These are phyloP conservation scores for Thomomys bottae DNA, from an alignment of 2,113 vertebrate species.

Conservation along the genomic window DNA sequence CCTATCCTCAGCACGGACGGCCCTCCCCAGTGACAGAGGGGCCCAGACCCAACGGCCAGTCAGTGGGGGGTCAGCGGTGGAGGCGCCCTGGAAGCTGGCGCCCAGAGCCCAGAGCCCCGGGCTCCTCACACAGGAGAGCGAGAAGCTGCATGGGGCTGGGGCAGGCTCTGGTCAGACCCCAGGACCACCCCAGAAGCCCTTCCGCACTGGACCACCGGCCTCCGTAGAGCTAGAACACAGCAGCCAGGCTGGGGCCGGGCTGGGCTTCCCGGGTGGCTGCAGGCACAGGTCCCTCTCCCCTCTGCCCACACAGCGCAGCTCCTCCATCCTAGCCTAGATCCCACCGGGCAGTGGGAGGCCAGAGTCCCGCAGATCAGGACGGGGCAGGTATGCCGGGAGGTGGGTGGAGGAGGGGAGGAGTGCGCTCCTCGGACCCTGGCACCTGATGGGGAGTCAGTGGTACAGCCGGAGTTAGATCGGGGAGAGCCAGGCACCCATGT, in stretches of 20 bases:
- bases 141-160: not conserved
- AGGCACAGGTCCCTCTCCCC: too few species aligned
- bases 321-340: too few species aligned
- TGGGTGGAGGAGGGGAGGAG: too few species aligned
- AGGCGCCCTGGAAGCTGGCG: not conserved
- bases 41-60: not conserved
- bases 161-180: accelerated
- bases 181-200: not conserved
- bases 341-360: too few species aligned
- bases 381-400: too few species aligned
- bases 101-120: not conserved
- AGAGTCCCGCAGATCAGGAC: too few species aligned
- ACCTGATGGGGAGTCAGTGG: not conserved
- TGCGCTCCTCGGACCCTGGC: not conserved
- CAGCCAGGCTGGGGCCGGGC: too few species aligned
- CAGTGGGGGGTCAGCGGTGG: not conserved
- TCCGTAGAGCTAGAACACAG: not conserved
- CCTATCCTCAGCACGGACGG: too few species aligned
- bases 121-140: too few species aligned
- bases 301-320: too few species aligned
- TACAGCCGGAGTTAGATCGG: not conserved
- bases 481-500: not conserved
- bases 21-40: too few species aligned
- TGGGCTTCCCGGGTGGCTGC: too few species aligned
- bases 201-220: not conserved